Conservation (phyloP, 2,113 vertebrate genomes). For the Hirundichthys speculiger region DNA sequence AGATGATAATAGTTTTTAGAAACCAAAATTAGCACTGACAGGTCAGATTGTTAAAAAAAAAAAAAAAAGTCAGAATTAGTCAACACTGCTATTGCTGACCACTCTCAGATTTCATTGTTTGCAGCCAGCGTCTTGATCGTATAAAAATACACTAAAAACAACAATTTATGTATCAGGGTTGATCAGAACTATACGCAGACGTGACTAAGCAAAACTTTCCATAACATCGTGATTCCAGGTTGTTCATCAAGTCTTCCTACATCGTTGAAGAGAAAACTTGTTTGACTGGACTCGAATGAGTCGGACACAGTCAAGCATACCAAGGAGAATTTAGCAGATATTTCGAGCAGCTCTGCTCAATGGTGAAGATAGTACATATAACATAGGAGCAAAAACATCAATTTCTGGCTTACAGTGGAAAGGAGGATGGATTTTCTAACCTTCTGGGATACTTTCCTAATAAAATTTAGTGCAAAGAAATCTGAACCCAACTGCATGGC, state of each 20-base stretch:
- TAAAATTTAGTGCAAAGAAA: slow-evolving; percentile 57
- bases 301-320: slow-evolving; percentile 50
- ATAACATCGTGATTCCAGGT: slow-evolving; percentile 1
- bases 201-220: background rate
- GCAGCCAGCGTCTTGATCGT: background rate
- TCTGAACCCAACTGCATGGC: slow-evolving; percentile 30
- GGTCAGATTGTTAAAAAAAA: too few species aligned
- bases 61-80: too few species aligned
- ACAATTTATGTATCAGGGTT: background rate
- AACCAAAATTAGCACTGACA: too few species aligned
- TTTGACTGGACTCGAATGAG: slow-evolving; percentile 49
- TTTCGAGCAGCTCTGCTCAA: slow-evolving; percentile 55
- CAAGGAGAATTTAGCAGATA: slow-evolving; percentile 61
- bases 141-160: background rate
- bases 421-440: slow-evolving; percentile 62
- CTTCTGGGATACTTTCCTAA: slow-evolving; percentile 65
- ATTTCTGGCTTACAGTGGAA: slow-evolving; percentile 67
- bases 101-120: too few species aligned
- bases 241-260: slow-evolving; percentile 32
- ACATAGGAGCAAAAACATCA: slow-evolving; percentile 69
- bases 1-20: too few species aligned
- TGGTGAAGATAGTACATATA: slow-evolving; percentile 63
- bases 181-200: background rate
- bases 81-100: too few species aligned
- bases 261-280: slow-evolving; percentile 17